Conservation (phyloP, 2,113 vertebrate genomes). For the Toxotes jaculatrix region DNA sequence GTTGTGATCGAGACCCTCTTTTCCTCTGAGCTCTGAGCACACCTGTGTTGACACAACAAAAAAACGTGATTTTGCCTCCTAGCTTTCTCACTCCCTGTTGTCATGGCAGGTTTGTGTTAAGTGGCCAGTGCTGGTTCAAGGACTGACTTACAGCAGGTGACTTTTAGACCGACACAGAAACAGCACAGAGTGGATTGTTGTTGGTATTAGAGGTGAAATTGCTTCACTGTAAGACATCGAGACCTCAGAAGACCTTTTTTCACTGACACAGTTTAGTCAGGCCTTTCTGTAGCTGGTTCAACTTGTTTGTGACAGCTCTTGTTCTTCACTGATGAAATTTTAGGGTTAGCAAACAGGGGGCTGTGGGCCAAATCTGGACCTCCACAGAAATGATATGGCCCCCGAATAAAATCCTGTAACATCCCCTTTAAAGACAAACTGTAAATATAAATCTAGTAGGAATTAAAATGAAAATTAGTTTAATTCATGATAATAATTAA, state of each 20-base stretch:
- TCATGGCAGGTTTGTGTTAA: conserved; percentile 64
- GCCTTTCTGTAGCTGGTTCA: conserved; percentile 9
- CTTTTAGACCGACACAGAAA: conserved; percentile 35
- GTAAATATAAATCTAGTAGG: neutral
- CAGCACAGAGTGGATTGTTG: conserved; percentile 19
- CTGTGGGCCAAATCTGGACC: neutral
- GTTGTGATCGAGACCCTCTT: conserved; percentile 68
- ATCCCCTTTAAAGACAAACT: neutral
- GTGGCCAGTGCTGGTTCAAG: neutral
- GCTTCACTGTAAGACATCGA: conserved; percentile 16
- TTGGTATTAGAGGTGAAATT: conserved; percentile 35
- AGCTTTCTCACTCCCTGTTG: conserved; percentile 54
- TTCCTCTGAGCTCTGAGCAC: conserved; percentile 41
- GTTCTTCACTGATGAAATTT: neutral
- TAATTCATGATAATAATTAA: neutral
- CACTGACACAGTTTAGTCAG: neutral
- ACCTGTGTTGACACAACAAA: conserved; percentile 66
- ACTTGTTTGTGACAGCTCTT: neutral
- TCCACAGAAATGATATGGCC: neutral
- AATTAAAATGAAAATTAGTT: neutral
- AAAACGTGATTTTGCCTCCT: conserved; percentile 68
- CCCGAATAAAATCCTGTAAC: neutral
- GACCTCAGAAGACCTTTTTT: neutral
- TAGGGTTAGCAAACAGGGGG: neutral
- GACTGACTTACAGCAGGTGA: conserved; percentile 51